A percentile compares a stretch with the other conserved stretches of the same genome.
Conservation (phyloP, 2,888 invertebrate genomes). For the Melanostoma scalare region DNA sequence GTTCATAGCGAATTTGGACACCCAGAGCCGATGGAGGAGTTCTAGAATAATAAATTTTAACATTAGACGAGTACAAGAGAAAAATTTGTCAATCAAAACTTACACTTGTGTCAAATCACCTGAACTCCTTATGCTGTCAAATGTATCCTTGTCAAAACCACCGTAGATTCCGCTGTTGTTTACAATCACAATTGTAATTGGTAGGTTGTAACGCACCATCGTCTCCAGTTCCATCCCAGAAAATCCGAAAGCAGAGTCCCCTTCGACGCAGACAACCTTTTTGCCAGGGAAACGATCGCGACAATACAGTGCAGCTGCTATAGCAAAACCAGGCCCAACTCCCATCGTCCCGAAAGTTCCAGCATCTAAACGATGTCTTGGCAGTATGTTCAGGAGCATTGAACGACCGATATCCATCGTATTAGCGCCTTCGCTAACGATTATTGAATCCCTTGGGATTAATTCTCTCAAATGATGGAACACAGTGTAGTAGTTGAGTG, state of each 20-base stretch:
- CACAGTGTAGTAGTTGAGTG: conserved; percentile 96
- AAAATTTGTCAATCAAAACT: conserved; percentile 76
- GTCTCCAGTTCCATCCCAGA: conserved; percentile 99
- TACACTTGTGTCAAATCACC: conserved; percentile 91
- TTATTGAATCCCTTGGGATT: conserved; percentile 91
- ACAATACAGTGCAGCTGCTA: conserved; percentile 95
- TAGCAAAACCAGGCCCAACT: conserved; percentile 94
- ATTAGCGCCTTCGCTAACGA: conserved; percentile 98
- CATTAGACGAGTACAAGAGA: conserved; percentile 23
- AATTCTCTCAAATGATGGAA: conserved; percentile 91
- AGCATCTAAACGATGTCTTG: conserved; percentile 95
- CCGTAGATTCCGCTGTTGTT: conserved; percentile 98
- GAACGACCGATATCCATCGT: conserved; percentile 99
- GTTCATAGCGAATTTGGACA: conserved; percentile 92
- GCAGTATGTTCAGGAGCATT: conserved; percentile 91
- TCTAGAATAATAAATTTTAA: conserved; percentile 83
- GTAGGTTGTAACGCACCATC: conserved; percentile 95
- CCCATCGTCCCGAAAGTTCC: conserved; percentile 99
- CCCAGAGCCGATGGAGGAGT: conserved; percentile 92
- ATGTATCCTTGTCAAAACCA: conserved; percentile 91
- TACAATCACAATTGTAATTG: conserved; percentile 93
- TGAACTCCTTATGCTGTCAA: conserved; percentile 86
- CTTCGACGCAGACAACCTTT: conserved; percentile 95
- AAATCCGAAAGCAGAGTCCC: conserved; percentile 99
- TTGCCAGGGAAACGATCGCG: conserved; percentile 91